Base-by-base conservation (phyloP, 2,888 invertebrate species). In the Euplagia quadripunctaria region DNA sequence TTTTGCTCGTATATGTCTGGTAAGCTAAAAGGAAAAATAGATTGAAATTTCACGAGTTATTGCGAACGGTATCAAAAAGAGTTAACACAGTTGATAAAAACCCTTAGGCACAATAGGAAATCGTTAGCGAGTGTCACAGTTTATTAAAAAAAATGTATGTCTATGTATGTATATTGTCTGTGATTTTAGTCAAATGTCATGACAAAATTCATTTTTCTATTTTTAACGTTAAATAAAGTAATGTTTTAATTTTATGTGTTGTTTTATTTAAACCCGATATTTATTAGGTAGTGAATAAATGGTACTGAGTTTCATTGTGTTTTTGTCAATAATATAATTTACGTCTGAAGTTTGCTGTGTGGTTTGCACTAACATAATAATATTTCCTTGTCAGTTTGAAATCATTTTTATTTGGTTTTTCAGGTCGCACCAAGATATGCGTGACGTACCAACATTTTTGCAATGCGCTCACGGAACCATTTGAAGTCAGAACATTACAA, bases 151-250 rank as follows among this genome's bases (percentile, higher is more conserved):
- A 17, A 41, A 51, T 46, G 14, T 51, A 64, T 42, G 49, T 66
- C 52, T 46, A 20, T 67, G 11, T 77, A 31, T 67, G 6, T 77
- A 73, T 71, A 75, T 78, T 81, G 84, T 86, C 90, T 91, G 91
- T 92, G 91, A 91, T 91, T 90, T 85, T 79, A 74, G 74, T 77
- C 79, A 82, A 86, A 77, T 77, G 79, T 89, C 92, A 92, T 92
- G 92, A 92, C 91, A 91, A 86, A 85, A 82, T 86, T 84, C 80
- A 87, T 79, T 85, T 86, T 84, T 84, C 85, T 84, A 82, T 82
- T 85, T 87, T 87, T 82, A 78, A 61, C 14, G 4, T 61, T 61
- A 83, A 92, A 77, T 84, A 82, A 82, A 91, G 89, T 89, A 88
- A 89, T 85, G 87, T 89, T 88, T 87, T 87, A 79, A 82, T 70